phyloP scores from a whole-genome alignment of 2,888 invertebrate genomes.

The Dioctria rufipes region DNA sequence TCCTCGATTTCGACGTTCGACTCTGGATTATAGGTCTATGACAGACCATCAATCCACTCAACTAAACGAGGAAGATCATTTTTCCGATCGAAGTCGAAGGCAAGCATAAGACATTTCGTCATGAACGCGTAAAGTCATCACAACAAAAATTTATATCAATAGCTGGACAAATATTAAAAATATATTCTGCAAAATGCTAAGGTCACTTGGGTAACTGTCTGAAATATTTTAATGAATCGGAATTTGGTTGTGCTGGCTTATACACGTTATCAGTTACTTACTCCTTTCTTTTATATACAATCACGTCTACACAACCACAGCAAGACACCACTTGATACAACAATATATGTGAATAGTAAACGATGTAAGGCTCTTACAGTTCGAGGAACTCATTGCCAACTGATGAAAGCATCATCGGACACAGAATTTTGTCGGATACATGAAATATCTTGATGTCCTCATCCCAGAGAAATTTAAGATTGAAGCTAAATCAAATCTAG shows the following conservation, averaged over 20 bases:
- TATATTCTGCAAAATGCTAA: too few species aligned
- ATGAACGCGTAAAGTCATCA: neutral
- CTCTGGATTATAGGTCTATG: neutral
- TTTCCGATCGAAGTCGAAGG: slow-evolving; percentile 50
- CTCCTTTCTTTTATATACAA: neutral
- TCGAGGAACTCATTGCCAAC: slow-evolving; percentile 53
- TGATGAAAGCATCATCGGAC: slow-evolving; percentile 11
- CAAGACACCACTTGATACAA: slow-evolving; percentile 9
- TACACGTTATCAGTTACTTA: neutral
- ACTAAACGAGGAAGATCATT: slow-evolving; percentile 34
- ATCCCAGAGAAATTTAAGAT: neutral
- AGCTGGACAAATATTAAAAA: too few species aligned
- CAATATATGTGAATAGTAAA: neutral
- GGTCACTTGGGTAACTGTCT: too few species aligned
- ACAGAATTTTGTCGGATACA: slow-evolving; percentile 54
- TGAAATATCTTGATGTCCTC: slow-evolving; percentile 15
- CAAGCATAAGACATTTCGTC: slow-evolving; percentile 1
- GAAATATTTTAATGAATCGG: too few species aligned
- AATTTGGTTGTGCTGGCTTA: too few species aligned
- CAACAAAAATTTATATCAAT: too few species aligned
- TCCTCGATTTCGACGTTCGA: neutral
- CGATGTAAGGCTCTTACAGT: slow-evolving; percentile 55
- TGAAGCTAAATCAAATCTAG: neutral
- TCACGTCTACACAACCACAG: slow-evolving; percentile 9
- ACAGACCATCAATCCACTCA: neutral